phyloP scores from a whole-genome alignment of 1,140 invertebrate species.

The Pygmarrhopalites habei region DNA sequence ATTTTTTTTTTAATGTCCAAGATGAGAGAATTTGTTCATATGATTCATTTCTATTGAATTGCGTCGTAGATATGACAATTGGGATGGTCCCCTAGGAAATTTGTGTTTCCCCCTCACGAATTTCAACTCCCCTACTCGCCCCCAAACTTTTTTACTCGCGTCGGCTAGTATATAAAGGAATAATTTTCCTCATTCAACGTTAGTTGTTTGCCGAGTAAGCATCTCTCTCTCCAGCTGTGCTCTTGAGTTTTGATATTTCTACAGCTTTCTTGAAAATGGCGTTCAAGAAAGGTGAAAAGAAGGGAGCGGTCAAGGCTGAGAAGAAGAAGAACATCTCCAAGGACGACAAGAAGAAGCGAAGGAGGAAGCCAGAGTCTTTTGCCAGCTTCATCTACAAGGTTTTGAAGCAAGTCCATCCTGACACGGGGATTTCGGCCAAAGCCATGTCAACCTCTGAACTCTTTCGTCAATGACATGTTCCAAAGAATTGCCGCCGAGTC shows the following conservation, averaged over 20 bases:
- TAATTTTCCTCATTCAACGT: no score
- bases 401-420: slow-evolving; percentile 62
- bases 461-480: slow-evolving; percentile 61
- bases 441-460: slow-evolving; percentile 61
- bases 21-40: no score
- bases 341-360: slow-evolving; percentile 48
- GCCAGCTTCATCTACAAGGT: slow-evolving; percentile 65
- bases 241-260: background rate
- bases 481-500: slow-evolving; percentile 60
- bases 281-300: slow-evolving; percentile 34
- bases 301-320: slow-evolving; percentile 42
- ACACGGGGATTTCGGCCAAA: slow-evolving; percentile 57
- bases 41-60: no score
- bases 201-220: no score
- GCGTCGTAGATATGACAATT: no score
- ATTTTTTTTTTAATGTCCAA: no score
- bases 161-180: no score
- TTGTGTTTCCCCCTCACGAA: no score
- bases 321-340: slow-evolving; percentile 41
- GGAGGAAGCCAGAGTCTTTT: slow-evolving; percentile 58
- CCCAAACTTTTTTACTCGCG: no score
- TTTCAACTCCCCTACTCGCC: no score
- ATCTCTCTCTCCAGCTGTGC: no score
- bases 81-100: no score
- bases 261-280: slow-evolving; percentile 5